These are phyloP conservation scores for Onychomys arenicola DNA, from an alignment of 2,797 vertebrate genomes.

Conservation along the genomic window DNA sequence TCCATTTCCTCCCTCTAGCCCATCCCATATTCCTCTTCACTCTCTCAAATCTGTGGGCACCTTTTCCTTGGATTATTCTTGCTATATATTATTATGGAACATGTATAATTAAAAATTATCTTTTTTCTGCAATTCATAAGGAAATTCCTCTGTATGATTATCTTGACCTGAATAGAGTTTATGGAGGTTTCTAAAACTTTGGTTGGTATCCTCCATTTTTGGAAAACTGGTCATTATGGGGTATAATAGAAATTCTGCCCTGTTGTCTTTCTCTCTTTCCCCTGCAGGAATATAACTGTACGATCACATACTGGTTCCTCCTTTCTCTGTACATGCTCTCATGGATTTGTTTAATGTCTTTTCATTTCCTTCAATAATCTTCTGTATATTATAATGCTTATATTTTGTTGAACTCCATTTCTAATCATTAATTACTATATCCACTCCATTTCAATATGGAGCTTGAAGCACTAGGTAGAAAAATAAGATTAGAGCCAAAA, in stretches of 20 bases:
- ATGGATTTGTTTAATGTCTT: background rate
- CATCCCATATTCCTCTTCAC: background rate
- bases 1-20: background rate
- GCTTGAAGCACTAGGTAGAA: background rate
- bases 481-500: background rate
- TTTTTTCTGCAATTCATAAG: background rate
- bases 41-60: background rate
- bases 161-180: background rate
- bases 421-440: background rate
- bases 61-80: background rate
- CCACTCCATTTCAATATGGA: background rate
- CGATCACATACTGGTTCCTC: background rate
- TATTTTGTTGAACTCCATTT: background rate
- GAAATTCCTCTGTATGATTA: background rate
- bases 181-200: background rate
- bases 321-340: background rate
- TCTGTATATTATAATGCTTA: background rate
- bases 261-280: background rate
- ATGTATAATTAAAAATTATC: background rate
- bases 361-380: background rate
- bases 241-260: background rate
- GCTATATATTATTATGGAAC: background rate
- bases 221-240: background rate
- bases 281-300: background rate
- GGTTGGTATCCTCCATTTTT: background rate